Conservation (phyloP, 2,113 vertebrate species). For the Brachypteracias leptosomus region DNA sequence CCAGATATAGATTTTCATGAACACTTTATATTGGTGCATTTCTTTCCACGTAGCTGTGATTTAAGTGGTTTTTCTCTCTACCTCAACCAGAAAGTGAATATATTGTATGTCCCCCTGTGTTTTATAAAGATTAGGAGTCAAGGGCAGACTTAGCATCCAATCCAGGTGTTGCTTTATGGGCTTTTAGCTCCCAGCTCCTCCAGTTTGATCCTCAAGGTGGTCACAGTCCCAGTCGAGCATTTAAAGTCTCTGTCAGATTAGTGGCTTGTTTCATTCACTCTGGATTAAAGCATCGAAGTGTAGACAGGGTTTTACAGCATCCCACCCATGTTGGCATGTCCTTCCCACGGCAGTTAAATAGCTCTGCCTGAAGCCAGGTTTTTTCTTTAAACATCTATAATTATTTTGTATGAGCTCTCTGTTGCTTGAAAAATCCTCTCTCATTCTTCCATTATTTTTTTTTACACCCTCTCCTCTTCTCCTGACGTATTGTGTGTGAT, state of each 20-base stretch:
- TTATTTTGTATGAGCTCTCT: not conserved
- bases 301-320: not conserved
- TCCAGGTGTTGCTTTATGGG: not conserved
- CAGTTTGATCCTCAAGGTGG: not conserved
- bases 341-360: not conserved
- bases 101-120: rapidly evolving
- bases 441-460: not conserved
- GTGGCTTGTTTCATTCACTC: not conserved
- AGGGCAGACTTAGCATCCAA: not conserved
- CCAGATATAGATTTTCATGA: rapidly evolving
- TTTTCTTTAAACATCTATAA: not conserved
- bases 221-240: not conserved
- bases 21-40: too few species aligned
- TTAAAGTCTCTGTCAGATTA: not conserved
- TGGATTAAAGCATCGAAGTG: not conserved
- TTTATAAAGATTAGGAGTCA: not conserved
- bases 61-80: not conserved
- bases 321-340: conserved; percentile 28
- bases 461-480: conserved; percentile 2
- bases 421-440: not conserved
- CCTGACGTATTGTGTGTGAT: not conserved
- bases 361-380: not conserved
- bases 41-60: not conserved
- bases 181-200: not conserved
- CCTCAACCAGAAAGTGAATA: not conserved